Conservation (phyloP, 2,797 vertebrate genomes). For the Dicrostonyx torquatus region DNA sequence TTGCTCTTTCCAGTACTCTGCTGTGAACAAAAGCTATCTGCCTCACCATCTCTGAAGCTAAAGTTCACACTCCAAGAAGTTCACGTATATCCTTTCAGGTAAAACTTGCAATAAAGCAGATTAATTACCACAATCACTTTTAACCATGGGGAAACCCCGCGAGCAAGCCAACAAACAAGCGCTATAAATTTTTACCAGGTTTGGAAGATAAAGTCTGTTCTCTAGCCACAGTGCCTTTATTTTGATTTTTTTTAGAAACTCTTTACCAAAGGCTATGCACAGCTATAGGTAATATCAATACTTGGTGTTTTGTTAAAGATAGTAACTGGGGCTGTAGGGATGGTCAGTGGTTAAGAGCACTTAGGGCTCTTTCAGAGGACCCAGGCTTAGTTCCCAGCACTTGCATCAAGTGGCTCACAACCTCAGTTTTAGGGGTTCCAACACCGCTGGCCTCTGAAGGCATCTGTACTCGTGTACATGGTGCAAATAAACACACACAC, state of each 20-base stretch:
- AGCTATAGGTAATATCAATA: neutral
- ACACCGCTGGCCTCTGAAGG: neutral
- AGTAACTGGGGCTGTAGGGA: neutral
- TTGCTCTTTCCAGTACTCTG: constrained; percentile 32
- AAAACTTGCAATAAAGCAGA: constrained; percentile 68
- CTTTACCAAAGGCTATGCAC: constrained; percentile 37
- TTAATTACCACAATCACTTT: constrained; percentile 65
- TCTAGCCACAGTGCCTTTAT: constrained; percentile 48
- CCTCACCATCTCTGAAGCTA: rapidly evolving
- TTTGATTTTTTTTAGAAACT: constrained; percentile 37
- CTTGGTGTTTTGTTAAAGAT: neutral
- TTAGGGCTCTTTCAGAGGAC: neutral
- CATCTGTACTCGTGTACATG: neutral
- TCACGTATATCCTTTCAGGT: constrained; percentile 65
- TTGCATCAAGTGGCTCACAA: neutral
- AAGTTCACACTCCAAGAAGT: constrained; percentile 63
- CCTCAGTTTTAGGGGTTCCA: neutral
- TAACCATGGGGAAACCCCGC: constrained; percentile 52
- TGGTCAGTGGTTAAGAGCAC: neutral
- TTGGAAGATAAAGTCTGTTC: constrained; percentile 67
- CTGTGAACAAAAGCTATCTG: constrained; percentile 69
- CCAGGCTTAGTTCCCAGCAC: neutral
- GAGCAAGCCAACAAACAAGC: constrained; percentile 36
- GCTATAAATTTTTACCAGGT: neutral
- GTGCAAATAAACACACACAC: neutral